Evolutionary conservation across 2,113 vertebrate species (phyloP).

Genomic region (Melanerpes aurifrons): DNA sequence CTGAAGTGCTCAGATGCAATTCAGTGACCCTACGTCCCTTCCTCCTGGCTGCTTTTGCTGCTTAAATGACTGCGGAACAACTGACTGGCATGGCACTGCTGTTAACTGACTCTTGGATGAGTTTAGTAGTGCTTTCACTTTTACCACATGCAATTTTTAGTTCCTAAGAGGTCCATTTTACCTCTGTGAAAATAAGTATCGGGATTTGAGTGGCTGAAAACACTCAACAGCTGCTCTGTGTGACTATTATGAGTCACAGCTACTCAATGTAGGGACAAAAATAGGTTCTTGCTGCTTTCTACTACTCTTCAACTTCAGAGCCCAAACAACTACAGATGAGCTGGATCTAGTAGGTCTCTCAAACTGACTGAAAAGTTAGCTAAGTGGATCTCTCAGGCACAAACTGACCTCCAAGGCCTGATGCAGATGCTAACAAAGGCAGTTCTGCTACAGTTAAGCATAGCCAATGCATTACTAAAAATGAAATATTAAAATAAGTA

Average conservation of each 20-base stretch:
- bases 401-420: not conserved
- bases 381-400: not conserved
- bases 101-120: constrained; percentile 7
- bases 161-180: constrained; percentile 19
- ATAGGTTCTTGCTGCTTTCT: constrained; percentile 25
- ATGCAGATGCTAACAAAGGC: not conserved
- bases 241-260: constrained; percentile 44
- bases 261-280: not conserved
- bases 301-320: not conserved
- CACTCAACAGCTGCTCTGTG: constrained; percentile 25
- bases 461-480: not conserved
- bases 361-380: not conserved
- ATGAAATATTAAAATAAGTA: not conserved
- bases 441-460: not conserved
- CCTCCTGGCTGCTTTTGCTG: not conserved
- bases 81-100: not conserved
- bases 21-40: not conserved
- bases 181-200: constrained; percentile 10
- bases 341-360: not conserved
- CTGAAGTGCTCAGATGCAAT: constrained; percentile 26
- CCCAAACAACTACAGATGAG: not conserved
- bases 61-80: not conserved
- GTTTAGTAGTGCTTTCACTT: constrained; percentile 3
- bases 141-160: constrained; percentile 7
- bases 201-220: constrained; percentile 6